Evolutionary conservation across 2,888 invertebrate species (phyloP), one percentile per base, ranked within the genome.

Genomic region (Siphlonurus alternatus): DNA sequence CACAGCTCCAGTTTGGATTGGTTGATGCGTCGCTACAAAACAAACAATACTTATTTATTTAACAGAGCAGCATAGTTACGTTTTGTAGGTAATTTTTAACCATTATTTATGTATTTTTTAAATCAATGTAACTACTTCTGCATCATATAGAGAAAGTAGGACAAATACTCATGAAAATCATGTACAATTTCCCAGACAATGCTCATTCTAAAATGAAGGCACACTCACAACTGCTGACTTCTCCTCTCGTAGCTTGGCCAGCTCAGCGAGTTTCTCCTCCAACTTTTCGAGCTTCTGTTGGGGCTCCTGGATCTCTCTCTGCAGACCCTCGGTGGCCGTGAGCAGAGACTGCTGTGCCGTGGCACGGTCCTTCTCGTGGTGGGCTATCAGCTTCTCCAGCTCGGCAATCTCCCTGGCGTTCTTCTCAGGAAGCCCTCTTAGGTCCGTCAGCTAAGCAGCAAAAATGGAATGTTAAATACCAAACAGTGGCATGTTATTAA

Each of bases 1-100:
- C 88, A 89, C 61, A 93, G 80, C 72, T 90, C 87, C 15, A 94
- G 76, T 73, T 93, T 88, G 0, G 89, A 87, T 72, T 92, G 86
- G 0, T 89, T 86, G 54, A 86, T 74, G 67, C 81, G 79, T 68
- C 75, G 72, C 75, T 77, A 65, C 10, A 69, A 69, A 25, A 61
- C 69, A 64, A 65, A 65, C 2, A 63, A 38, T n/a, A 38, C 38
- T 10, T 38, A 15, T 38, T 56, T n/a, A 63, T 23, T 63, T 19
- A 23, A 23, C 20, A 64, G 23, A 38, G 1, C 20, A 51, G 18
- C 1, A 61, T 2, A 20, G 23, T 23, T 19, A 53, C 3, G 3
- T 10, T 19, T 24, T 25, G n/a, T n/a, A n/a, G n/a, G n/a, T n/a
- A n/a, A n/a, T n/a, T n/a, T n/a, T n/a, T n/a, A n/a, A n/a, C n/a